phyloP scores from a whole-genome alignment of 2,797 vertebrate species.

The Lepilemur ruficaudatus region DNA sequence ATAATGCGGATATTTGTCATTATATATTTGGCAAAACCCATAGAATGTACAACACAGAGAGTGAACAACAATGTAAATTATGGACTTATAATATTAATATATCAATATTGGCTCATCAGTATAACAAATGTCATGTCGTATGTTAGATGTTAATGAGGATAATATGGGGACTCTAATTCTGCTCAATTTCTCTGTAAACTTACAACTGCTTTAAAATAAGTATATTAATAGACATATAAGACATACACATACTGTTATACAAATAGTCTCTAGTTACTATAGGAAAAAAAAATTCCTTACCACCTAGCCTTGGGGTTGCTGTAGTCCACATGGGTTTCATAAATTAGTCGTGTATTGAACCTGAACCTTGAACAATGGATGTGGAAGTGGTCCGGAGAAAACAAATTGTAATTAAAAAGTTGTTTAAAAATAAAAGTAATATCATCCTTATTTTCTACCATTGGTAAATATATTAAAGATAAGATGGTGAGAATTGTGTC shows the following conservation, averaged over 20 bases:
- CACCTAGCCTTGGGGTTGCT: not conserved
- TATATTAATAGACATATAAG: not conserved
- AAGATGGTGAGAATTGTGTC: not conserved
- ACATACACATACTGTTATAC: not conserved
- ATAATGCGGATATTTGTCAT: not conserved
- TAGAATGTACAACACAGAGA: not conserved
- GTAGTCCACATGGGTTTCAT: not conserved
- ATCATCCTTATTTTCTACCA: not conserved
- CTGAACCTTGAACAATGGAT: not conserved
- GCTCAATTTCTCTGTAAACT: not conserved
- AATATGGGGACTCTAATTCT: not conserved
- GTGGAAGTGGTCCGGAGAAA: not conserved
- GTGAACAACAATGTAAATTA: not conserved
- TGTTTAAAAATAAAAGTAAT: not conserved
- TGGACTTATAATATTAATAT: not conserved
- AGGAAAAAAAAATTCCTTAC: not conserved
- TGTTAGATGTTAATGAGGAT: not conserved
- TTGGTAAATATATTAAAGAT: slow-evolving; percentile 3
- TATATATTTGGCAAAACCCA: not conserved
- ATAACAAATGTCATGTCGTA: not conserved
- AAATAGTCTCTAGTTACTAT: not conserved
- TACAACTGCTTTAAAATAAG: not conserved
- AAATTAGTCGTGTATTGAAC: not conserved
- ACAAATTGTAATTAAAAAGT: not conserved
- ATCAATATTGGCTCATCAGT: not conserved